Percentiles rank a stretch among this genome's conserved stretches.
Conservation (phyloP, 2,113 vertebrate species). For the Tychaedon coryphoeus region DNA sequence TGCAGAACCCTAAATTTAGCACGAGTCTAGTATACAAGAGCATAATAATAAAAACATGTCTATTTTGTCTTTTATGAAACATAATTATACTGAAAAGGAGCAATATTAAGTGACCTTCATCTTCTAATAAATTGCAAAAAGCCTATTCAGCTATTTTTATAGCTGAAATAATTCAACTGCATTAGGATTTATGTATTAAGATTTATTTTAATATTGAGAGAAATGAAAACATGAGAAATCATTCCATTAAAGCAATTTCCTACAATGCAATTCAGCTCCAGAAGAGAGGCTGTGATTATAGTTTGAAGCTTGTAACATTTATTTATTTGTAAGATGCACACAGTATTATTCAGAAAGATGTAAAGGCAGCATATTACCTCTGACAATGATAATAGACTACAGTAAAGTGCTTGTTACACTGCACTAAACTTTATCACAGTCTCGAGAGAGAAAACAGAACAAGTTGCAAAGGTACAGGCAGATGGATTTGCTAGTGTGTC, state of each 20-base stretch:
- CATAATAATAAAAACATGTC: not conserved
- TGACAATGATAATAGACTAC: not conserved
- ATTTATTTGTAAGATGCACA: constrained; percentile 24
- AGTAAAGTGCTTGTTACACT: not conserved
- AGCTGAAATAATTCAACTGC: constrained; percentile 10
- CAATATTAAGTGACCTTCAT: not conserved
- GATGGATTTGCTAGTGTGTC: not conserved
- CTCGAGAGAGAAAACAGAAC: not conserved
- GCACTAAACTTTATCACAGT: not conserved
- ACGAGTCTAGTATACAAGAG: not conserved
- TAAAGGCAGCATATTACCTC: not conserved
- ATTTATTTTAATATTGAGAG: constrained; percentile 24
- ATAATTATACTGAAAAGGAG: not conserved
- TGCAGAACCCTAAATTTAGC: not conserved
- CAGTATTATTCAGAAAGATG: not conserved
- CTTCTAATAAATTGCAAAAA: constrained; percentile 33
- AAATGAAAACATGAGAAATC: constrained; percentile 50
- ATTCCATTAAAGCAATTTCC: constrained; percentile 49
- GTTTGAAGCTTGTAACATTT: constrained; percentile 23
- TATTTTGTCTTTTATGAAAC: constrained; percentile 6
- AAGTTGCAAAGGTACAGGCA: not conserved
- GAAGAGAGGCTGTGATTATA: constrained; percentile 28
- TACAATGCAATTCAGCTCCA: constrained; percentile 31
- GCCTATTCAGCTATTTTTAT: not conserved
- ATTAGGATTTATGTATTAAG: not conserved